Base-by-base conservation (phyloP, 2,113 vertebrate species). In the Ranitomeya imitator region DNA sequence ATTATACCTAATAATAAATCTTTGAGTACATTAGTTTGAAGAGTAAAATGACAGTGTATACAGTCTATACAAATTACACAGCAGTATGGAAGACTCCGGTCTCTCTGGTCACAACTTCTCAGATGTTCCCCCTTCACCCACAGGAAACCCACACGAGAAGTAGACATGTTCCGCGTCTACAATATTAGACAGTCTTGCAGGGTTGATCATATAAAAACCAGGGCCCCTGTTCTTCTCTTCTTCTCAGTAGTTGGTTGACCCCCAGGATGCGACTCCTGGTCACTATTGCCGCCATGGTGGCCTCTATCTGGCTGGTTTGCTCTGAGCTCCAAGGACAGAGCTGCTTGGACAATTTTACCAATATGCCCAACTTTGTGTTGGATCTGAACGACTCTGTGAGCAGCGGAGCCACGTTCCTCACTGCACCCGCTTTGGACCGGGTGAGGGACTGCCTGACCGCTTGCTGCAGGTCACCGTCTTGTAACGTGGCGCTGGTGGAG, bases 401-500 rank as follows among this genome's bases (percentile, higher is more conserved):
- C 31, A 94, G 94, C 0, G 98, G 98, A 37, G 98, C 97, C 51
- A 95, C 94, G 2, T 98, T 97, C 90, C 83, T 99, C 31, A 92
- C 91, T 0, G 95, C 97, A 0, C 97, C 97, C 0, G 13, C 4
- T 1, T 91, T 94, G 86, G 60, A 1, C 0, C 92, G 91, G 0
- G 61, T 89, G 86, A 92, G 90, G 83, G 97, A 98, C 89, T 99
- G 98, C 51, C 78, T 98, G 85, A 79, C 69, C 18, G 93, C 97
- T 85, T 99, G 98, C 92, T 99, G 98, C 87, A 92, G 93, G 76
- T 87, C 95, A 0, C 85, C 91, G 0, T 11, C 19, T 26, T 99
- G 98, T 90, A 99, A 97, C 83, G 91, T 99, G 90, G 98, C 97
- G 37, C 92, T 99, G 14, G 96, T 98, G 93, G 95, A 98, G 92